Evolutionary conservation across 1,140 invertebrate species (phyloP).

Genomic region (Macrostomum lignano): DNA sequence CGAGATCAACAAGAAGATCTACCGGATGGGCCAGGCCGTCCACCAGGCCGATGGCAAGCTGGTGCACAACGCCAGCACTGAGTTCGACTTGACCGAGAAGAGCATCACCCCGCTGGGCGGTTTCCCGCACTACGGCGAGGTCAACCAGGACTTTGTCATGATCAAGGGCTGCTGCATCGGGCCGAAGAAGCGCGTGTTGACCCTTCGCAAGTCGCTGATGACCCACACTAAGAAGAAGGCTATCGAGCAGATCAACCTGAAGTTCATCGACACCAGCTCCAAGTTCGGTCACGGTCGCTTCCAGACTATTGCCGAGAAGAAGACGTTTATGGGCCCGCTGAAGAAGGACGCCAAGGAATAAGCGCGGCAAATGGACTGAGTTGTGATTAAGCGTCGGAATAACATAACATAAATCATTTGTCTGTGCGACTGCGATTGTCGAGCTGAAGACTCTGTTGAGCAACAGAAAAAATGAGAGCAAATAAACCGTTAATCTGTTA

Average conservation of each 20-base stretch:
- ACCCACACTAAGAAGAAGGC: constrained; percentile 76
- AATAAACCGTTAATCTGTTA: too few relatives aligned
- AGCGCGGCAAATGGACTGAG: too few relatives aligned
- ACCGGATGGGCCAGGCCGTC: constrained; percentile 68
- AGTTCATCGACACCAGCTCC: constrained; percentile 96
- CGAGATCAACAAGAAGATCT: constrained; percentile 99
- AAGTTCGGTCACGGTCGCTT: constrained; percentile 99
- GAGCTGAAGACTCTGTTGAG: too few relatives aligned
- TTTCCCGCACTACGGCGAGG: constrained; percentile 96
- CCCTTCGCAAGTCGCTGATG: constrained; percentile 76
- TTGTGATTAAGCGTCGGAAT: too few relatives aligned
- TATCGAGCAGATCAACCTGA: constrained; percentile 85
- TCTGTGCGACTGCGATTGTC: too few relatives aligned
- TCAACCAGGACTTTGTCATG: constrained; percentile 96
- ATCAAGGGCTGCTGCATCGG: constrained; percentile 91
- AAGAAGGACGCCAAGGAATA: too few relatives aligned
- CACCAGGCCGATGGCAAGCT: constrained; percentile 40
- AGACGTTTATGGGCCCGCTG: constrained; percentile 48
- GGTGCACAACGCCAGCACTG: constrained; percentile 89
- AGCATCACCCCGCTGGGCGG: constrained; percentile 97
- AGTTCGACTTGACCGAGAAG: constrained; percentile 92
- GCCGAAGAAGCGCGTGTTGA: constrained; percentile 89
- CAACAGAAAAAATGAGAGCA: too few relatives aligned
- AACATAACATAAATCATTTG: too few relatives aligned
- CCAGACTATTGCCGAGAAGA: constrained; percentile 89